Base-by-base conservation (phyloP, 1,140 invertebrate species). In the Zaprionus kolodkinae region DNA sequence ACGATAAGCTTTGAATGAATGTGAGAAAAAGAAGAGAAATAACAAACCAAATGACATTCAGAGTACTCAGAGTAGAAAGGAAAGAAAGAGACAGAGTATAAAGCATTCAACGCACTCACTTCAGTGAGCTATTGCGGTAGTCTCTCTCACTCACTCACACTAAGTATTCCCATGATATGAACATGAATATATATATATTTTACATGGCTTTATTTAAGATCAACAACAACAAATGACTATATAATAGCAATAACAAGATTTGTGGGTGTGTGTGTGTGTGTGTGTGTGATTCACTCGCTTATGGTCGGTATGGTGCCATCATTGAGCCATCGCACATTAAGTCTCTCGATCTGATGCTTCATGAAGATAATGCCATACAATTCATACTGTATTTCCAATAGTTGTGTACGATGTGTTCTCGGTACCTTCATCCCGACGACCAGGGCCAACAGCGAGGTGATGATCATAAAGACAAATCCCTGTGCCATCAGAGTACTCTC, bases 301-400 rank as follows among this genome's bases (percentile, higher is more conserved):
- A 92, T 92, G 13, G 91, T 92, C 17, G 91, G 88, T 27, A 92
- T 92, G 30, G 91, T 92, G 60, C 91, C 91, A 59, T 92, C 91
- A 61, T 91, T 91, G 11, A 92, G 71, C 75, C 91, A 92, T 2
- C 73, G 76, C 2, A 92, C 88, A 57, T 92, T 92, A 0, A 92
- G 62, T 76, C 92, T 88, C 43, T 92, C 91, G 52, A 92, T 92
- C 65, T 92, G 91, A 63, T 92, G 91, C 61, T 92, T 91, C 70
- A 79, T 82, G 30, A 92, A 92, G 43, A 92, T 92, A 54, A 92
- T 91, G 60, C 91, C 91, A 54, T 91, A 77, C 7, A 91, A 75
- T 45, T 78, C 83, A 54, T 92, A 90, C 71, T 92, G 91, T 59
- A 92, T 91, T 17, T 92, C 91, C 27, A 91, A 69, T 11, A 92